These are phyloP conservation scores for Dexiosoma caninum DNA, from an alignment of 2,888 invertebrate species.

Conservation along the genomic window DNA sequence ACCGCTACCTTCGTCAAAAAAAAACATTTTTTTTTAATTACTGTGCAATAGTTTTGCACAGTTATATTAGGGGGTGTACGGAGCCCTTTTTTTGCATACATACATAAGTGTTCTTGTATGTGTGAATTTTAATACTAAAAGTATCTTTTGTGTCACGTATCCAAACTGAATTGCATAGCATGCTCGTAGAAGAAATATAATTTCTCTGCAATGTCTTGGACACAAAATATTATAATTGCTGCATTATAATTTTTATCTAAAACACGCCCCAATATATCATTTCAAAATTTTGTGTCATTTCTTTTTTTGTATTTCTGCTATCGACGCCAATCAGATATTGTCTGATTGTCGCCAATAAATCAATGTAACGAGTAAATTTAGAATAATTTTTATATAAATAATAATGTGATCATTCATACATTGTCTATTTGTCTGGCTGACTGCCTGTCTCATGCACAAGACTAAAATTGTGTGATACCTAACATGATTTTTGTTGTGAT, in stretches of 20 bases:
- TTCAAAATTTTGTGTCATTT: conserved; percentile 9
- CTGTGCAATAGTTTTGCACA: no score
- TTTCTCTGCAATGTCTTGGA: background rate
- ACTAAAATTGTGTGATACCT: conserved; percentile 53
- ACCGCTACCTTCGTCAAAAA: no score
- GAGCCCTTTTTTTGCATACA: no score
- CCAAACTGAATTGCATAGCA: background rate
- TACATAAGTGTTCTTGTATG: no score
- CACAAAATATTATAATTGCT: background rate
- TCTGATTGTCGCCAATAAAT: conserved; percentile 53
- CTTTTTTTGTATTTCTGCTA: background rate
- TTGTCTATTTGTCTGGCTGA: conserved; percentile 4
- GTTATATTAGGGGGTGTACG: no score
- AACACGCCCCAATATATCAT: conserved; percentile 32
- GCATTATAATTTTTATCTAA: background rate
- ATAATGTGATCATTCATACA: conserved; percentile 53
- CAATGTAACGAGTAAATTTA: conserved; percentile 40
- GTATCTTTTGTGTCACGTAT: background rate
- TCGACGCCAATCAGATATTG: conserved; percentile 45
- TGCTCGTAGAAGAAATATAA: background rate
- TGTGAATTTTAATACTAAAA: no score
- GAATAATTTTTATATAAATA: conserved; percentile 57
- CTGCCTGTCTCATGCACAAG: conserved; percentile 12
- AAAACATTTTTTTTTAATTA: no score
- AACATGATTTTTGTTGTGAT: conserved; percentile 62